phyloP scores from a whole-genome alignment of 2,113 vertebrate genomes.

The Gobiocypris rarus region DNA sequence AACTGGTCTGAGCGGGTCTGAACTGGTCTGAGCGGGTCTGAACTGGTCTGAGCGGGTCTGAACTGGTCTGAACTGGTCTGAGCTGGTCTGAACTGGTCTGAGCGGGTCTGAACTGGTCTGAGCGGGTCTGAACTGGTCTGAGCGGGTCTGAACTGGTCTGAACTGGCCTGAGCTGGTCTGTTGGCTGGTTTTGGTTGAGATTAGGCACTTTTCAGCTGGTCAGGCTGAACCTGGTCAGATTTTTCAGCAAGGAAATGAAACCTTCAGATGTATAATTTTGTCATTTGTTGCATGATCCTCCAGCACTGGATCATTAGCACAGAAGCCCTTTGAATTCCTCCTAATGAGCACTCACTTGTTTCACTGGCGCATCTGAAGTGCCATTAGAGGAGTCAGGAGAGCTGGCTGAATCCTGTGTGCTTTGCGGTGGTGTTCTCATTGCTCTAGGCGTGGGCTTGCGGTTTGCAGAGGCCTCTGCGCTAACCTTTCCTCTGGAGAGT shows the following conservation, averaged over 20 bases:
- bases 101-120: too few species aligned
- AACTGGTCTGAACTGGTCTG: too few species aligned
- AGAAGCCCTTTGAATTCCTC: not conserved
- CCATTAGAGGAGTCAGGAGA: not conserved
- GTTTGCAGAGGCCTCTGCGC: slow-evolving; percentile 54
- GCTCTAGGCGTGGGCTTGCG: not conserved
- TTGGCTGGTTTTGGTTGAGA: too few species aligned
- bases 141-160: too few species aligned
- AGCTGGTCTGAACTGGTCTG: too few species aligned
- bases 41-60: too few species aligned
- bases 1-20: too few species aligned
- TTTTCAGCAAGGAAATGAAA: not conserved
- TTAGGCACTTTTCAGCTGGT: not conserved
- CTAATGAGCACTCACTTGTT: not conserved
- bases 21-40: too few species aligned
- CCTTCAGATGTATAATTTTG: not conserved
- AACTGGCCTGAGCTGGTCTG: too few species aligned
- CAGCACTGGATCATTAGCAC: not conserved
- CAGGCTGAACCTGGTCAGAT: not conserved
- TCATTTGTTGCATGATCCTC: not conserved
- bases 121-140: too few species aligned
- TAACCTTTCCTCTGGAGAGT: slow-evolving; percentile 62
- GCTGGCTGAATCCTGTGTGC: slow-evolving; percentile 53
- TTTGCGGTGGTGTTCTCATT: slow-evolving; percentile 46
- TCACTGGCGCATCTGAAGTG: not conserved